Evolutionary conservation across 2,113 vertebrate genomes (phyloP).

Genomic region (Hippocampus comes): DNA sequence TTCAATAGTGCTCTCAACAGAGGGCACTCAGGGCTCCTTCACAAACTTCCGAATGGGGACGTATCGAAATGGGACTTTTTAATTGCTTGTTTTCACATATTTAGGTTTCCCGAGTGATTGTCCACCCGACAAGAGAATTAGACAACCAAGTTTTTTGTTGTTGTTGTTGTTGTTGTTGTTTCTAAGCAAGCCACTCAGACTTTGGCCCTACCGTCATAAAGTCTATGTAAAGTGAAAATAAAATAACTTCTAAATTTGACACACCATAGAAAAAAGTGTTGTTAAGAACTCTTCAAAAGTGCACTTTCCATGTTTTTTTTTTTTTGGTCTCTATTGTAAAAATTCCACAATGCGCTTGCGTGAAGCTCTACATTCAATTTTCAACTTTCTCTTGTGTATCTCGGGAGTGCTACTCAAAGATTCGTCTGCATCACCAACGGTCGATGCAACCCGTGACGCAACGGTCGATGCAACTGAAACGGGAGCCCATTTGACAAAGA

Average conservation of each 20-base stretch:
- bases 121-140: not conserved
- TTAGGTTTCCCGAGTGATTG: not conserved
- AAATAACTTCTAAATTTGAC: not conserved
- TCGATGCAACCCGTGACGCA: too few species aligned
- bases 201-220: not conserved
- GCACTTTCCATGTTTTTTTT: too few species aligned
- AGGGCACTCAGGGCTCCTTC: constrained; percentile 50
- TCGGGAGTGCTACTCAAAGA: too few species aligned
- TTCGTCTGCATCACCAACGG: too few species aligned
- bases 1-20: constrained; percentile 73
- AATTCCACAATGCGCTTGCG: too few species aligned
- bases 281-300: too few species aligned
- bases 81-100: not conserved
- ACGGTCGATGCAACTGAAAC: too few species aligned
- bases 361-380: too few species aligned
- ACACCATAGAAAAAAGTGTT: not conserved
- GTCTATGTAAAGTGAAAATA: not conserved
- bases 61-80: constrained; percentile 21
- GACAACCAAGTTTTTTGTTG: not conserved
- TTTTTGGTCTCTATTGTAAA: too few species aligned
- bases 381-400: too few species aligned
- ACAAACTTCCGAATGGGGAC: constrained; percentile 17
- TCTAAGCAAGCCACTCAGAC: not conserved
- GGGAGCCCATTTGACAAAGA: too few species aligned
- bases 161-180: too few species aligned